These are phyloP conservation scores for Crossaster papposus DNA, from an alignment of 53 echinoderm and acorn worm genomes.

Conservation along the genomic window DNA sequence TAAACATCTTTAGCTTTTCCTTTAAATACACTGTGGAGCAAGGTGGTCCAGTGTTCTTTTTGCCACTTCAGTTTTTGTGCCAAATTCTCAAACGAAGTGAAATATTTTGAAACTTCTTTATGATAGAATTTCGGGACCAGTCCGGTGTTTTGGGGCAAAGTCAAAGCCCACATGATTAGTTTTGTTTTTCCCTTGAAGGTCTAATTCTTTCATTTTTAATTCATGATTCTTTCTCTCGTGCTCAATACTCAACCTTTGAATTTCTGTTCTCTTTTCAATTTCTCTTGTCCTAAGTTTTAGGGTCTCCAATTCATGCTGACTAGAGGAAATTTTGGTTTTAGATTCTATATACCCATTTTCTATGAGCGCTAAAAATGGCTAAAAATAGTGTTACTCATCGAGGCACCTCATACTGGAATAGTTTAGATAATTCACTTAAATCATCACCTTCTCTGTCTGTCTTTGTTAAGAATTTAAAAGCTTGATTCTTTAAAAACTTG, in stretches of 20 bases:
- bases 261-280: conserved; percentile 37
- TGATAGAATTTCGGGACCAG: conserved; percentile 67
- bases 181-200: conserved; percentile 1
- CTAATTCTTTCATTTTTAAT: conserved; percentile 26
- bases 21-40: conserved; percentile 60
- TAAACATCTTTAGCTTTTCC: conserved; percentile 72
- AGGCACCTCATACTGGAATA: no score
- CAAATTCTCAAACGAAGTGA: conserved; percentile 61
- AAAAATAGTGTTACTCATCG: no score
- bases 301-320: neutral
- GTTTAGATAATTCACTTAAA: no score
- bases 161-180: conserved; percentile 23
- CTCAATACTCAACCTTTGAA: conserved; percentile 13
- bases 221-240: conserved; percentile 52
- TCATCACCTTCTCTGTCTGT: no score
- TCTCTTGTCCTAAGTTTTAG: conserved; percentile 31
- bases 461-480: no score
- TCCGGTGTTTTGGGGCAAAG: conserved; percentile 45
- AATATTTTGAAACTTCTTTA: conserved; percentile 59
- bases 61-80: conserved; percentile 67
- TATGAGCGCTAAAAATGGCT: neutral
- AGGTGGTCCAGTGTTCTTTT: conserved; percentile 53
- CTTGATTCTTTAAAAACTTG: no score
- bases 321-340: neutral
- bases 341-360: conserved; percentile 6